These are phyloP conservation scores for Heliconius hermathena DNA, from an alignment of 1,140 invertebrate genomes.

Conservation along the genomic window DNA sequence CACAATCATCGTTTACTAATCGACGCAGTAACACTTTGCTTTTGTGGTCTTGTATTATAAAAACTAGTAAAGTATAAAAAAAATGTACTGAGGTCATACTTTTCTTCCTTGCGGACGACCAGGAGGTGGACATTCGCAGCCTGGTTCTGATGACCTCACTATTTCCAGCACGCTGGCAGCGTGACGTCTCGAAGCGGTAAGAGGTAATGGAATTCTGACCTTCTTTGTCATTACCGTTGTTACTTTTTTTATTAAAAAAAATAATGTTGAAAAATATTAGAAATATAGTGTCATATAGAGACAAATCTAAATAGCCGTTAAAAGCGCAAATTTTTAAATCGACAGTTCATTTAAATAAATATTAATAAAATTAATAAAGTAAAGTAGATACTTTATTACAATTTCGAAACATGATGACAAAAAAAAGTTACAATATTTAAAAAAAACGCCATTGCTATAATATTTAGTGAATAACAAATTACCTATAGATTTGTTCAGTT, in stretches of 20 bases:
- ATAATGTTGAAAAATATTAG: neutral
- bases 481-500: neutral
- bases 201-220: conserved; percentile 5
- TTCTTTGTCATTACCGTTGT: conserved; percentile 1
- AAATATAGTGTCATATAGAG: neutral
- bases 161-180: conserved; percentile 50
- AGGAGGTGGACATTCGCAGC: conserved; percentile 59
- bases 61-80: neutral
- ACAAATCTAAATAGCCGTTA: no score
- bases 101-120: conserved; percentile 52
- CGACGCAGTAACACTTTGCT: no score
- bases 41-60: no score
- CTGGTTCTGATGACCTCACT: conserved; percentile 51
- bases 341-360: neutral
- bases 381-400: neutral
- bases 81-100: conserved; percentile 37
- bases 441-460: no score
- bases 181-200: conserved; percentile 48
- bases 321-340: no score
- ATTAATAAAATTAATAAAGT: neutral
- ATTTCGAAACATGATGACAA: no score
- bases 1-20: no score
- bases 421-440: no score
- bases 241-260: neutral
- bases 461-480: neutral